Conservation (phyloP, 2,888 invertebrate genomes). For the Eupithecia dodoneata region DNA sequence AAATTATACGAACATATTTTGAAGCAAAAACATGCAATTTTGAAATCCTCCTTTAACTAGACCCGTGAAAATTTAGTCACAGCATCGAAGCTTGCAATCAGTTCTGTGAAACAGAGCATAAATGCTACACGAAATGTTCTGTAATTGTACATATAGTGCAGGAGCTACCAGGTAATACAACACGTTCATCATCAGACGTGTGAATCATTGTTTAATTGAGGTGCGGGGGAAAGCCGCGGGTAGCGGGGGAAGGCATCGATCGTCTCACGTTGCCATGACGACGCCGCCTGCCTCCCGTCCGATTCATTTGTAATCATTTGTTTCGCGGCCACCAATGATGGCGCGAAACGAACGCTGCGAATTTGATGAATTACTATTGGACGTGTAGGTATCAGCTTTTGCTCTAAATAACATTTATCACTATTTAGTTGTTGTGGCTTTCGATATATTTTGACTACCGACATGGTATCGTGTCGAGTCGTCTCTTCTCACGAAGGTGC, state of each 20-base stretch:
- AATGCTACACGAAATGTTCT: conserved; percentile 9
- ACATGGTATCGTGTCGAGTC: neutral
- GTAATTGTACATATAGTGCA: neutral
- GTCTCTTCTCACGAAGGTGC: neutral
- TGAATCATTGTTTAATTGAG: conserved; percentile 82
- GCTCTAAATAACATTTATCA: conserved; percentile 2
- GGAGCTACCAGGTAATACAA: conserved; percentile 16
- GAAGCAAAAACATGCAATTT: neutral
- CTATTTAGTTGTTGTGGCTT: neutral
- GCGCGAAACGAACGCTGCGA: conserved; percentile 72
- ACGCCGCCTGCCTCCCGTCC: conserved; percentile 62
- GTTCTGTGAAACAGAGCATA: conserved; percentile 19
- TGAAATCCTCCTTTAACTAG: neutral
- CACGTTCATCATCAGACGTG: conserved; percentile 70
- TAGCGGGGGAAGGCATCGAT: conserved; percentile 65
- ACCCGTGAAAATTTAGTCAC: conserved; percentile 4
- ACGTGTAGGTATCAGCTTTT: conserved; percentile 12
- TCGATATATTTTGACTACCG: neutral
- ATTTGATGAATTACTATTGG: conserved; percentile 71
- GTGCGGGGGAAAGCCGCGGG: conserved; percentile 56
- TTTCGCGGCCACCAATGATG: conserved; percentile 80
- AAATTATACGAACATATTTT: neutral
- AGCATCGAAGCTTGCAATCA: conserved; percentile 17
- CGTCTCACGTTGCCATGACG: conserved; percentile 77
- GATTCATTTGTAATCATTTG: conserved; percentile 84